Evolutionary conservation across 2,113 vertebrate genomes (phyloP).

Genomic region (Mesocricetus auratus): DNA sequence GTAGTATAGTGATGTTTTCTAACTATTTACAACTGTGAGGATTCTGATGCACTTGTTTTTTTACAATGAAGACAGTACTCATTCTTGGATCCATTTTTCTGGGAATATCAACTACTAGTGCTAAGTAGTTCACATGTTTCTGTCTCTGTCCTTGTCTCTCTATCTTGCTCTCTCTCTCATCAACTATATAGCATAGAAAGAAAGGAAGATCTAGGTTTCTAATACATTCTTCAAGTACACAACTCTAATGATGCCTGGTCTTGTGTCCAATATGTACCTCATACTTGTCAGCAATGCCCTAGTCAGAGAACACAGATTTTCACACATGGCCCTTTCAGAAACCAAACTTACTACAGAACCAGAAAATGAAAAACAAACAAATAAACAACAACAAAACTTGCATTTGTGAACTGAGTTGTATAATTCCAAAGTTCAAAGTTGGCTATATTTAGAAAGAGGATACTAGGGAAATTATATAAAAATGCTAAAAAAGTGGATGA

Average conservation of each 20-base stretch:
- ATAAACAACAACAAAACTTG: background rate
- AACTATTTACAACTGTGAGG: background rate
- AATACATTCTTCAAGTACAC: background rate
- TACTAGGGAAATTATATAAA: background rate
- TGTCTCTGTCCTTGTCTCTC: background rate
- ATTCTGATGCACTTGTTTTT: background rate
- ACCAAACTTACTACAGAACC: background rate
- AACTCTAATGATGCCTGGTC: background rate
- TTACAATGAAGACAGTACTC: background rate
- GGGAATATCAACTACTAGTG: background rate
- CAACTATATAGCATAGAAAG: background rate
- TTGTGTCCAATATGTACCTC: background rate
- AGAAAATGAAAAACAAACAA: background rate
- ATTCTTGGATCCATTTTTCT: background rate
- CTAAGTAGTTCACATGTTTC: background rate
- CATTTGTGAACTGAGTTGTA: background rate
- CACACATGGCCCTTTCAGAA: background rate
- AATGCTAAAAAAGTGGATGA: background rate
- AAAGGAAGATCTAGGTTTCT: background rate
- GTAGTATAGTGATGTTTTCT: background rate
- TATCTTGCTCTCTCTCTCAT: too few relatives aligned
- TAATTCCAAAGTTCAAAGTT: background rate
- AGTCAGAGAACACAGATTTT: background rate
- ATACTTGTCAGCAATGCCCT: background rate
- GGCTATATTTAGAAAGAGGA: background rate